Percentiles rank a stretch among this genome's conserved stretches.
These are phyloP conservation scores for Fregata magnificens DNA, from an alignment of 2,113 vertebrate genomes.

Conservation along the genomic window DNA sequence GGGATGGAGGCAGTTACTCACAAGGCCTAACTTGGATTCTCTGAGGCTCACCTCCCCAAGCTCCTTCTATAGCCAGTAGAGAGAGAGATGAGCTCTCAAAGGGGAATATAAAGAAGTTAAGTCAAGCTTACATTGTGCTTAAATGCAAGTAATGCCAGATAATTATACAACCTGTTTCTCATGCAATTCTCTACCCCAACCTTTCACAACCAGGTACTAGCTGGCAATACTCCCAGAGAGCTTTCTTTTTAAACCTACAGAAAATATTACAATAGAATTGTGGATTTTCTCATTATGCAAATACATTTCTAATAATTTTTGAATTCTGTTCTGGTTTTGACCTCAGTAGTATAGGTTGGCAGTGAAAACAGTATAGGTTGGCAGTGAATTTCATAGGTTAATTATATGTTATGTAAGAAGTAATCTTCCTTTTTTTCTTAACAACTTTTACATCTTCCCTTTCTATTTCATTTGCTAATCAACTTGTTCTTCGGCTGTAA, in stretches of 20 bases:
- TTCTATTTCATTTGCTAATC: conserved; percentile 10
- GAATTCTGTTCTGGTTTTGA: conserved; percentile 23
- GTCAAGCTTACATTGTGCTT: neutral
- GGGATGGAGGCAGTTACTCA: neutral
- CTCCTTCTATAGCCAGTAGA: neutral
- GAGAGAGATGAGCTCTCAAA: neutral
- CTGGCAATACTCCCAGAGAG: conserved; percentile 40
- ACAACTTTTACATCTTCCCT: conserved; percentile 8
- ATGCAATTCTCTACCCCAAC: neutral
- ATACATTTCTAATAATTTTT: conserved; percentile 28
- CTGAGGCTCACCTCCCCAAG: neutral
- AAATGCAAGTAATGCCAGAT: neutral
- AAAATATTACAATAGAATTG: conserved; percentile 2
- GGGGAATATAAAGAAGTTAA: neutral
- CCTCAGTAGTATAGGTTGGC: conserved; percentile 1
- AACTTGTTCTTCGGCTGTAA: neutral
- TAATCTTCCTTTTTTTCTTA: neutral
- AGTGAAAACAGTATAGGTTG: conserved; percentile 3
- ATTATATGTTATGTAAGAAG: conserved; percentile 16
- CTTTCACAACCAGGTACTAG: conserved; percentile 14
- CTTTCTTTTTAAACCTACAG: neutral
- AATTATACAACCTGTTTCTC: conserved; percentile 39
- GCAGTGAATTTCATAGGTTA: conserved; percentile 43
- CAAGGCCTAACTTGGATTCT: neutral
- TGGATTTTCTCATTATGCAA: conserved; percentile 58